Evolutionary conservation across 2,113 vertebrate genomes (phyloP), one percentile per base, ranked within the genome.

Genomic region (Spilogale gracilis): DNA sequence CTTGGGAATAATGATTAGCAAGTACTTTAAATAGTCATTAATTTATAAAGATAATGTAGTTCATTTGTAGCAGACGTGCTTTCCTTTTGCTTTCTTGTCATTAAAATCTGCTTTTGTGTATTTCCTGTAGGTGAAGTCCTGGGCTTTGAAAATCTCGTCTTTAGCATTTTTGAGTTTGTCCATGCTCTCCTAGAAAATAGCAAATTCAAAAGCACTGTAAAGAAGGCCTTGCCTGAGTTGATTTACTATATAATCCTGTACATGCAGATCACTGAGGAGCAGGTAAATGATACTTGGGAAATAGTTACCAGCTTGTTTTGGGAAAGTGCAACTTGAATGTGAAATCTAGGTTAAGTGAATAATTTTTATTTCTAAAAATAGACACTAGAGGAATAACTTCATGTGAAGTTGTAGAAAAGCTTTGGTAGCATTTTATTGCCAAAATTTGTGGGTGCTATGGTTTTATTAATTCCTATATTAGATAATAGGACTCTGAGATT

Each of bases 131-230:
- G 99, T 97, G 99, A 99, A 98, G 99, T 99, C 80, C 97, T 99
- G 98, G 99, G 99, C 85, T 99, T 99, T 98, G 99, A 99, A 98
- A 99, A 99, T 95, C 99, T 99, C 4, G 99, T 99, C 91, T 99
- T 99, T 98, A 99, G 99, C 98, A 99, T 99, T 98, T 99, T 99
- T 98, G 99, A 99, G 96, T 99, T 99, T 98, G 99, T 99, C 84
- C 99, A 99, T 96, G 99, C 99, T 6, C 98, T 99, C 85, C 96
- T 99, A 98, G 99, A 99, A 98, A 99, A 99, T 98, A 99, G 99
- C 98, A 99, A 99, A 98, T 99, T 99, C 96, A 99, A 99, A 98
- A 99, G 99, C 98, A 99, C 99, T 0, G 99, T 99, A 98, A 99
- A 99, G 98, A 99, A 99, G 95, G 99, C 99, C 21, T 98, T 99